Conservation (phyloP, 1,140 invertebrate genomes). For the Manduca sexta region DNA sequence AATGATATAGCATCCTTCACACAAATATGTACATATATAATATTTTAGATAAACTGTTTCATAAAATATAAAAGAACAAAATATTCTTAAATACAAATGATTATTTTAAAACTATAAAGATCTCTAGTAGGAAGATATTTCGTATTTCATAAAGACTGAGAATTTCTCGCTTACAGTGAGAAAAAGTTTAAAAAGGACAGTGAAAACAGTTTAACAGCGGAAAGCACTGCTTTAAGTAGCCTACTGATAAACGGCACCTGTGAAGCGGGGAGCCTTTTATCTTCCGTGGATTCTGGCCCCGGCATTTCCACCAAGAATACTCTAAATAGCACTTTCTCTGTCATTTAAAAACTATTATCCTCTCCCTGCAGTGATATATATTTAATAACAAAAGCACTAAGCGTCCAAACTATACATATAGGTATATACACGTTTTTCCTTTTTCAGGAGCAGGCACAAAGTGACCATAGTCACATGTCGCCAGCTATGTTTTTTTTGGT, state of each 20-base stretch:
- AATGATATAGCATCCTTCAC: too few species aligned
- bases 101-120: too few species aligned
- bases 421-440: too few species aligned
- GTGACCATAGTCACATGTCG: too few species aligned
- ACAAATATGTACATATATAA: too few species aligned
- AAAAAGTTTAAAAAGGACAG: conserved; percentile 9
- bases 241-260: conserved; percentile 27
- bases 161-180: conserved; percentile 1
- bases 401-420: conserved; percentile 1
- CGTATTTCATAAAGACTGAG: not conserved
- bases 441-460: too few species aligned
- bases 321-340: conserved; percentile 1
- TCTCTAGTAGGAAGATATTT: too few species aligned
- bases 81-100: too few species aligned
- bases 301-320: conserved; percentile 17
- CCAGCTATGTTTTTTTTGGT: too few species aligned
- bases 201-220: conserved; percentile 19
- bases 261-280: conserved; percentile 24
- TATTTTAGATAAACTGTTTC: too few species aligned
- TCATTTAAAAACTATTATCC: conserved; percentile 8
- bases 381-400: conserved; percentile 9
- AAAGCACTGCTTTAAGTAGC: conserved; percentile 21
- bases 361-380: not conserved
- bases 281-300: conserved; percentile 9
- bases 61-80: too few species aligned